A percentile compares a stretch with the other conserved stretches of the same genome.
These are phyloP conservation scores for Sitta carolinensis DNA, from an alignment of 2,797 vertebrate genomes.

Conservation along the genomic window DNA sequence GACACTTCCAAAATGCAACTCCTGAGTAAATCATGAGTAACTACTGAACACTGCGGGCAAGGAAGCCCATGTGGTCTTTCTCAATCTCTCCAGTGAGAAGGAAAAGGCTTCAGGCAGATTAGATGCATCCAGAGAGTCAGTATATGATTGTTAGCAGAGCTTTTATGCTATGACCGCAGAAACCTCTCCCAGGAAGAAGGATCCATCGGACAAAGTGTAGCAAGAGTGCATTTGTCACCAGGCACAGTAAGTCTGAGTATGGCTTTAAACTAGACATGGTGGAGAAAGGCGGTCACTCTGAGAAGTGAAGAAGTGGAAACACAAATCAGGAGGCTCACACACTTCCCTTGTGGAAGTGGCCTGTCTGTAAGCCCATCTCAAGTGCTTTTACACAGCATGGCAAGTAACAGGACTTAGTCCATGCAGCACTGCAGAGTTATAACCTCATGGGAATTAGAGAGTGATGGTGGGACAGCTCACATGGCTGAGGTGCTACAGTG, in stretches of 20 bases:
- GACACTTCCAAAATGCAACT: neutral
- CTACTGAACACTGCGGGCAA: neutral
- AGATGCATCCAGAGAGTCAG: neutral
- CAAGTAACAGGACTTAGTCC: neutral
- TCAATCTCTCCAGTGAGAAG: neutral
- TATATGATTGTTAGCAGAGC: neutral
- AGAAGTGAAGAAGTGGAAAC: neutral
- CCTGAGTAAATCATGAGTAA: neutral
- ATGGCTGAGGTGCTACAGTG: fast-evolving
- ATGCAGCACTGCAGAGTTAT: fast-evolving
- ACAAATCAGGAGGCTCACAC: neutral
- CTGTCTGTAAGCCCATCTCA: neutral
- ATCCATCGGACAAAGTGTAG: neutral
- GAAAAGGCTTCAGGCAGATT: neutral
- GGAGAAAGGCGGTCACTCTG: neutral
- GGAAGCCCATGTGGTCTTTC: neutral
- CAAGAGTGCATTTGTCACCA: neutral
- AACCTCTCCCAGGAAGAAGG: neutral
- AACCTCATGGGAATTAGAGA: neutral
- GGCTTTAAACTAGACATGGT: neutral
- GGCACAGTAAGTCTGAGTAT: neutral
- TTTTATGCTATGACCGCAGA: neutral
- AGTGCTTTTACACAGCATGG: neutral
- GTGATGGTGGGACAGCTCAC: neutral
- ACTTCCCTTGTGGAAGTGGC: neutral